Evolutionary conservation across 2,888 invertebrate genomes (phyloP).

Genomic region (Pherbina coryleti): DNA sequence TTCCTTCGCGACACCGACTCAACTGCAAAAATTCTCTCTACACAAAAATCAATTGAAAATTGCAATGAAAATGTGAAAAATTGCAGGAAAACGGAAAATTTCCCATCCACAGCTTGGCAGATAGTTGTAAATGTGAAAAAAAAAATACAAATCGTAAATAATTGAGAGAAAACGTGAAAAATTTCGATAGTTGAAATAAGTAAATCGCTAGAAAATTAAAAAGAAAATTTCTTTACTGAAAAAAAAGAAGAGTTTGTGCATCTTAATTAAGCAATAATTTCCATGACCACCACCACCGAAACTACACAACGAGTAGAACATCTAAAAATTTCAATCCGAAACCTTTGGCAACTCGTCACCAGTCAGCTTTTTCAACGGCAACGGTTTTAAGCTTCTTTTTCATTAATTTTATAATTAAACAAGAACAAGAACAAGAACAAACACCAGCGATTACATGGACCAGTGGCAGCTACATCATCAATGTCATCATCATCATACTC

Average conservation of each 20-base stretch:
- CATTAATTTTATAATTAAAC: neutral
- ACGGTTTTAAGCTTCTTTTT: slow-evolving; percentile 12
- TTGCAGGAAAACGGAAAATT: slow-evolving; percentile 30
- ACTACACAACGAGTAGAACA: slow-evolving; percentile 50
- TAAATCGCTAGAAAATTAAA: too few species aligned
- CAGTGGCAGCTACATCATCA: neutral
- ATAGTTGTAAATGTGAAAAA: too few species aligned
- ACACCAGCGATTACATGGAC: neutral
- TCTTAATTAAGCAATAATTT: slow-evolving; percentile 49
- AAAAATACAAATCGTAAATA: slow-evolving; percentile 50
- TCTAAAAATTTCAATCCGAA: neutral
- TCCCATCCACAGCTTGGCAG: too few species aligned
- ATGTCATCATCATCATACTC: slow-evolving; percentile 16
- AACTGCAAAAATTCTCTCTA: slow-evolving; percentile 33
- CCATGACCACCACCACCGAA: slow-evolving; percentile 55
- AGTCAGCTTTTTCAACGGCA: slow-evolving; percentile 3
- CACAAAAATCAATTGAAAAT: slow-evolving; percentile 32
- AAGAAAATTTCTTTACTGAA: slow-evolving; percentile 41
- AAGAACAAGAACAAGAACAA: neutral
- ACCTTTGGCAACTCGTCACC: slow-evolving; percentile 25
- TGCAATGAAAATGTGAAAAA: slow-evolving; percentile 28
- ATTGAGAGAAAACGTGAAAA: slow-evolving; percentile 44
- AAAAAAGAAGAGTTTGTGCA: slow-evolving; percentile 48
- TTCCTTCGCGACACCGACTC: neutral
- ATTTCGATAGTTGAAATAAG: neutral